These are phyloP conservation scores for Actenoides hombroni DNA, from an alignment of 2,113 vertebrate species.

Conservation along the genomic window DNA sequence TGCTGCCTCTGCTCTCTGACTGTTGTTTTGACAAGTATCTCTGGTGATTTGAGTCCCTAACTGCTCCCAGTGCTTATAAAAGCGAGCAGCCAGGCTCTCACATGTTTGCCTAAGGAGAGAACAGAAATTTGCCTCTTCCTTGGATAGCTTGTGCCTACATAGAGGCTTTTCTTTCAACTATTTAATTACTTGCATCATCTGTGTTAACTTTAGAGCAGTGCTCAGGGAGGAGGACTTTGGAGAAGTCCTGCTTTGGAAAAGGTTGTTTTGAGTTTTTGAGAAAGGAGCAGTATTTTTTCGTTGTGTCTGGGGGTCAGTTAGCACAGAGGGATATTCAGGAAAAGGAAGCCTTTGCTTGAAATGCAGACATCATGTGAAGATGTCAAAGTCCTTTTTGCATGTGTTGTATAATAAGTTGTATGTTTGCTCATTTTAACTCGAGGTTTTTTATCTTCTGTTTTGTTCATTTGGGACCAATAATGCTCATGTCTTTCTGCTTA, in stretches of 20 bases:
- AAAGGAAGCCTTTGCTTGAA: neutral
- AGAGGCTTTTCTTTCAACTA: neutral
- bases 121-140: constrained; percentile 24
- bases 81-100: constrained; percentile 32
- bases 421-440: neutral
- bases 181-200: neutral
- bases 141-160: neutral
- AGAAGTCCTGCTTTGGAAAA: neutral
- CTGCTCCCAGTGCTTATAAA: constrained; percentile 53
- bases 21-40: constrained; percentile 64
- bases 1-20: constrained; percentile 38
- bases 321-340: neutral
- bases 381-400: neutral
- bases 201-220: neutral
- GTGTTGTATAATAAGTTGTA: neutral
- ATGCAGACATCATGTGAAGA: neutral
- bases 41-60: constrained; percentile 57
- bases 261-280: neutral
- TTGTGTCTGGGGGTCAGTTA: neutral
- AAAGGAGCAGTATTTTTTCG: neutral
- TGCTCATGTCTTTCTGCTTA: constrained; percentile 13
- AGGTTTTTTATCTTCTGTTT: neutral
- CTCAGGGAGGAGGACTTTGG: neutral
- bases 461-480: neutral
- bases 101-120: constrained; percentile 43